Evolutionary conservation across 2,797 vertebrate species (phyloP), one percentile per base, ranked within the genome.

Genomic region (Amphiprion clarkii): DNA sequence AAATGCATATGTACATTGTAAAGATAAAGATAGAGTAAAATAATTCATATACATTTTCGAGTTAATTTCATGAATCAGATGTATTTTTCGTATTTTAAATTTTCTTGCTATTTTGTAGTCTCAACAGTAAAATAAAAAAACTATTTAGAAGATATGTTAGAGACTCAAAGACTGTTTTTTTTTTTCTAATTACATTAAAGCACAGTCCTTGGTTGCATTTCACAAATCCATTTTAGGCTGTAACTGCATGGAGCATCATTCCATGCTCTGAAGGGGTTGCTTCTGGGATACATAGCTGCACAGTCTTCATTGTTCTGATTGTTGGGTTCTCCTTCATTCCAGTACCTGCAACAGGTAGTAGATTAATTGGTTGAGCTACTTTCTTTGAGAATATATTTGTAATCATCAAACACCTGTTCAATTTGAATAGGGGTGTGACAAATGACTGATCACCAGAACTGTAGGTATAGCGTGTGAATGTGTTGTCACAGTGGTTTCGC

Each of bases 171-270:
- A 6, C 4, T 6, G 62, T 67, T 27, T 29, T 27, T 27, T 23
- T 27, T 55, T 78, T 5, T 46, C 1, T 29, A 19, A 39, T 25
- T 14, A 17, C 21, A 42, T 77, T 66, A 83, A 68, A 5, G 13
- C 0, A 0, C 17, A 33, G 55, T 27, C 9, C 1, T 56, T 36
- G 84, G 71, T 55, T 29, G 1, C 84, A 73, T 92, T 86, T 94
- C 90, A 78, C 94, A 95, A 75, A 95, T 93, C 94, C 94, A 95
- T 77, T 89, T 94, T 14, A 93, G 79, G 3, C 31, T 1, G 51
- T 78, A 25, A 57, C 0, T 23, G 78, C 94, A 95, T 6, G 90
- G 86, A 16, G 82, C 92, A 59, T 95, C 94, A 36, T 95, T 95
- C 95, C 95, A 95, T 27, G 81, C 33, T 17, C 74, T 81, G 29